These are phyloP conservation scores for Petrocephalus sullivani DNA, from an alignment of 2,797 vertebrate genomes.

Conservation along the genomic window DNA sequence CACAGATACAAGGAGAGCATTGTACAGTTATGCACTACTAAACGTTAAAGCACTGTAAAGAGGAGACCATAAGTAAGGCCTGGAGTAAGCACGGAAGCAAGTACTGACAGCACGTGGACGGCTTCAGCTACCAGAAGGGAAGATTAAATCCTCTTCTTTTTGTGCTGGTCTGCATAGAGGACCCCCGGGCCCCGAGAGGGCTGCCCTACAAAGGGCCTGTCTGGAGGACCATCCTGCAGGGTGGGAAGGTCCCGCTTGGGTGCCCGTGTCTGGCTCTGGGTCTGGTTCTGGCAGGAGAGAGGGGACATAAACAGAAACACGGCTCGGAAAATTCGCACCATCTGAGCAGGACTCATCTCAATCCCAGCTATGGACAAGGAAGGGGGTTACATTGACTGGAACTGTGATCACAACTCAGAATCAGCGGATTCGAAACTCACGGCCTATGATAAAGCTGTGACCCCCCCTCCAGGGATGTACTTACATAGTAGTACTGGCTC, in stretches of 20 bases:
- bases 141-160: constrained; percentile 64
- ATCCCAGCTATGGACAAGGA: not conserved
- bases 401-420: not conserved
- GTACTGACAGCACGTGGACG: not conserved
- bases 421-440: not conserved
- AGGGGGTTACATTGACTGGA: not conserved
- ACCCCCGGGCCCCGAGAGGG: constrained; percentile 35
- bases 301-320: not conserved
- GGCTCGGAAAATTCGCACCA: not conserved
- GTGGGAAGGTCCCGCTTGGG: constrained; percentile 62
- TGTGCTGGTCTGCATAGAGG: constrained; percentile 55
- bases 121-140: not conserved
- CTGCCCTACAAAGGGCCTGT: constrained; percentile 40
- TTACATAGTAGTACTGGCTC: constrained; percentile 28
- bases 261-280: constrained; percentile 38
- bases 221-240: constrained; percentile 47
- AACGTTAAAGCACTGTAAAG: not conserved
- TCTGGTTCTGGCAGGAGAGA: not conserved
- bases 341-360: not conserved
- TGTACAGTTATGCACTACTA: not conserved
- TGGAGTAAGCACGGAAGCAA: constrained; percentile 1
- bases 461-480: not conserved
- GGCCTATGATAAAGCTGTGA: not conserved
- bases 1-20: not conserved
- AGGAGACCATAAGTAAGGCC: not conserved